Conservation (phyloP, 2,797 vertebrate genomes). For the Enteromius paludinosus region DNA sequence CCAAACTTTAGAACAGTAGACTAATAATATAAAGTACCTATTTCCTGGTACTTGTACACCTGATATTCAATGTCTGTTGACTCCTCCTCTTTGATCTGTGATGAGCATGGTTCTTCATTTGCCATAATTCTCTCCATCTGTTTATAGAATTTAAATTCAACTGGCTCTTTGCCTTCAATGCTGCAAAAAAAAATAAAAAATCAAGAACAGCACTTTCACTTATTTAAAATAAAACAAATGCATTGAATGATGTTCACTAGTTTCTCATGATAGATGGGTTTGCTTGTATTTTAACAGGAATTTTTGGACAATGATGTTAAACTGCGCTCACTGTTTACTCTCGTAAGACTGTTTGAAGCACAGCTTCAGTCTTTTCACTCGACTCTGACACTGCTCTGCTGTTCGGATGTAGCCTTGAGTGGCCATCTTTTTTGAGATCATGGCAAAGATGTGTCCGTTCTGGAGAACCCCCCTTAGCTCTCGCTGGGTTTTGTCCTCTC, state of each 20-base stretch:
- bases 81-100: constrained; percentile 61
- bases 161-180: constrained; percentile 66
- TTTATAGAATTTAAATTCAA: constrained; percentile 76
- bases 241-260: neutral
- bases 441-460: constrained; percentile 71
- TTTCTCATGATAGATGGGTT: neutral
- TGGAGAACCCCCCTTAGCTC: constrained; percentile 72
- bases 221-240: neutral
- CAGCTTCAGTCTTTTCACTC: constrained; percentile 75
- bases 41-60: constrained; percentile 62
- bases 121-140: constrained; percentile 73
- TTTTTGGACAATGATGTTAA: neutral
- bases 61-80: constrained; percentile 62
- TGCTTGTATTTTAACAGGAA: neutral
- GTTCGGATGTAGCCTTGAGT: constrained; percentile 72
- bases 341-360: constrained; percentile 77
- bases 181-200: constrained; percentile 53
- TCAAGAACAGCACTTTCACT: neutral
- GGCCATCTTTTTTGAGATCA: constrained; percentile 74
- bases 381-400: constrained; percentile 77
- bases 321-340: constrained; percentile 64
- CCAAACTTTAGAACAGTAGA: neutral
- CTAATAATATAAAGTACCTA: constrained; percentile 60
- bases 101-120: constrained; percentile 62
- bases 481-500: constrained; percentile 70